Evolutionary conservation across 2,797 vertebrate species (phyloP).

Genomic region (Leuciscus waleckii): DNA sequence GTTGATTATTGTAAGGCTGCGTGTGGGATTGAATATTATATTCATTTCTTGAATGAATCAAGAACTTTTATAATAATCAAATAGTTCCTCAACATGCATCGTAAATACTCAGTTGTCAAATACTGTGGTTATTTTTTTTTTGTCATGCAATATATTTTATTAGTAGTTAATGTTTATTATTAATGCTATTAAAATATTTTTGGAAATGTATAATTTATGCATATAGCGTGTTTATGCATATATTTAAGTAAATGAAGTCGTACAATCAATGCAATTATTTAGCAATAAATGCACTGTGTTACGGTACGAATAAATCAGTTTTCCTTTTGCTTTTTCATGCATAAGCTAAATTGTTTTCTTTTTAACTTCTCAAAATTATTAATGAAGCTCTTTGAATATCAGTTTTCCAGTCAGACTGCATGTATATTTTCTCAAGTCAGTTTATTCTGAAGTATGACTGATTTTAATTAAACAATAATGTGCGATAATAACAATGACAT

Average conservation of each 20-base stretch:
- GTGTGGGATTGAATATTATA: slow-evolving; percentile 12
- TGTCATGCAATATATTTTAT: background rate
- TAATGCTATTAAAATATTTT: background rate
- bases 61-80: slow-evolving; percentile 9
- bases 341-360: background rate
- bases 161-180: background rate
- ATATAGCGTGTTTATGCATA: no score
- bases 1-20: slow-evolving; percentile 17
- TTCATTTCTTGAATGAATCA: background rate
- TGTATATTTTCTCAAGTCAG: background rate
- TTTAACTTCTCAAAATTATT: background rate
- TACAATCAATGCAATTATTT: slow-evolving; percentile 1
- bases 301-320: background rate
- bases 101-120: background rate
- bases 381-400: no score
- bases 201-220: background rate
- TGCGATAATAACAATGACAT: background rate
- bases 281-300: slow-evolving; percentile 1
- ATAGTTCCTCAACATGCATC: background rate
- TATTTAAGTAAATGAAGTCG: background rate
- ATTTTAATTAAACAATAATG: background rate
- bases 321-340: background rate
- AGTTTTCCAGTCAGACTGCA: no score
- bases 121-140: background rate
- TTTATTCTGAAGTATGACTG: slow-evolving; percentile 21